Base-by-base conservation (phyloP, 2,888 invertebrate species). In the Lasioglossum vierecki region DNA sequence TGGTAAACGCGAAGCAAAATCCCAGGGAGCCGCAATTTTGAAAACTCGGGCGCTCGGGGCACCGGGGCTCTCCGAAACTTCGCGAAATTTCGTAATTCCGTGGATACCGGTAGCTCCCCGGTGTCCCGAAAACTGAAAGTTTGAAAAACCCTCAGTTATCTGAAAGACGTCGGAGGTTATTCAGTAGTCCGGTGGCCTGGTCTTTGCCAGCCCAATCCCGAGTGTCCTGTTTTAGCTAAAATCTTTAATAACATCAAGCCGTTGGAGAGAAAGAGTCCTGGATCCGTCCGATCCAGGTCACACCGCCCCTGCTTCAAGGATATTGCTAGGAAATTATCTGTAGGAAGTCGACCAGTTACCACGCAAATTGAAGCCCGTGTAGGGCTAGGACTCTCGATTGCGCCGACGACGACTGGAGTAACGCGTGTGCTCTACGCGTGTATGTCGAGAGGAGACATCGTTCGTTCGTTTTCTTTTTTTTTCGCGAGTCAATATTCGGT, bases 251-350 rank as follows among this genome's bases (percentile, higher is more conserved):
- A 49, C 71, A 6, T 8, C 22, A 57, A 53, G 11, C 49, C 66
- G 35, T 35, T 9, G 60, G 80, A 78, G 80, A 76, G 79, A 88
- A 88, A 90, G 80, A 84, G 82, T 85, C 82, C 84, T 85, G 88
- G 79, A 84, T 81, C 79, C 79, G 81, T 87, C 85, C 89, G 90
- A 89, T 89, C 88, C 90, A 76, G 85, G 87, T 87, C 87, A 85
- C 87, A 63, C 85, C 85, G 85, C 82, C 85, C 82, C 85, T 84
- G 79, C 77, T 81, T 79, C 89, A 84, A 85, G 87, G 87, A 87
- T 89, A 89, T 90, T 89, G 90, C 90, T 89, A 89, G 87, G 90
- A 88, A 90, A 88, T 90, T 85, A 89, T 87, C 83, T 85, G 88
- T 87, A 90, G 87, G 82, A 90, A 90, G 83, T 87, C 82, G 74